These are phyloP conservation scores for Drosophila longiperda DNA, from an alignment of 2,888 invertebrate genomes.

Conservation along the genomic window DNA sequence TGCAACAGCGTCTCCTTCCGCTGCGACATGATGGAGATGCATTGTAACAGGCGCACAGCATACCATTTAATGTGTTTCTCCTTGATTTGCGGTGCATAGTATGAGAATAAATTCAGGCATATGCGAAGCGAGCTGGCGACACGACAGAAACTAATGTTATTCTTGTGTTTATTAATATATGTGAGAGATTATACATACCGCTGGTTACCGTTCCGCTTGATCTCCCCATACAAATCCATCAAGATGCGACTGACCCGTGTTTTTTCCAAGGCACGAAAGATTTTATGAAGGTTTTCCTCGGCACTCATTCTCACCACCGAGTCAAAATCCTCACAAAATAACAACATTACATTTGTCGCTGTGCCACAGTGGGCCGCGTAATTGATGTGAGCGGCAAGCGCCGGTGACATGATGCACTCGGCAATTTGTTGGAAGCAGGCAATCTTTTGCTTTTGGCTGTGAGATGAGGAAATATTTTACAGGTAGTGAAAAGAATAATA, in stretches of 20 bases:
- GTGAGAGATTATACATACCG: conserved; percentile 62
- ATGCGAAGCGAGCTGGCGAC: conserved; percentile 89
- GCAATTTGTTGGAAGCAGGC: conserved; percentile 90
- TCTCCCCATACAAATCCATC: conserved; percentile 92
- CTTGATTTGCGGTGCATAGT: conserved; percentile 90
- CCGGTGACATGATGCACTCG: conserved; percentile 87
- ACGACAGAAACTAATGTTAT: background rate
- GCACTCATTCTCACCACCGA: conserved; percentile 92
- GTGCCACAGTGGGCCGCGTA: conserved; percentile 89
- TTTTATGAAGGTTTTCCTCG: conserved; percentile 92
- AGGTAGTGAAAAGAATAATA: conserved; percentile 10
- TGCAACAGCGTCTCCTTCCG: conserved; percentile 87
- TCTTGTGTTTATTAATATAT: background rate
- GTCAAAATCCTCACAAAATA: conserved; percentile 91
- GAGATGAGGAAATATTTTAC: conserved; percentile 2
- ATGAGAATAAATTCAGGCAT: conserved; percentile 91
- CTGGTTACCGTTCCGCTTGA: conserved; percentile 90
- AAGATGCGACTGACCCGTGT: conserved; percentile 90
- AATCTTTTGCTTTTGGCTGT: conserved; percentile 91
- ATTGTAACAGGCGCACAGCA: conserved; percentile 90
- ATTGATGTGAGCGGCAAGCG: conserved; percentile 86
- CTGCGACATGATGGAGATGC: conserved; percentile 89
- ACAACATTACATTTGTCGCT: conserved; percentile 89
- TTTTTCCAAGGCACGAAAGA: conserved; percentile 89
- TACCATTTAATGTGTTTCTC: conserved; percentile 92